Evolutionary conservation across 2,888 invertebrate genomes (phyloP).

Genomic region (Sialis lutaria): DNA sequence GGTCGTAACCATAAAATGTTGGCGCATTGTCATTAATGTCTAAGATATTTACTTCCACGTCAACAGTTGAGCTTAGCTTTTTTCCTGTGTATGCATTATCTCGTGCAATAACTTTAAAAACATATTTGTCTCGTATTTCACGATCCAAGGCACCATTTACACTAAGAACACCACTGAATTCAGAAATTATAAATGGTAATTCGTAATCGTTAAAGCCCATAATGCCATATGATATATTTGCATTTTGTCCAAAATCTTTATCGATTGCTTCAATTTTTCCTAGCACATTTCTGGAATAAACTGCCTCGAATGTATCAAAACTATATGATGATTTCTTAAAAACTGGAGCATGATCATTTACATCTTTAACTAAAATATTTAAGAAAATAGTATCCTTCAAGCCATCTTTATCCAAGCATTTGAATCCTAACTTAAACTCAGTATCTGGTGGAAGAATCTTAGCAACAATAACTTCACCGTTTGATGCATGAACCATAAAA

Average conservation of each 20-base stretch:
- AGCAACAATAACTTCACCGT: slow-evolving; percentile 59
- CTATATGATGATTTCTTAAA: slow-evolving; percentile 71
- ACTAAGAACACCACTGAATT: slow-evolving; percentile 46
- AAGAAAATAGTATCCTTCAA: slow-evolving; percentile 51
- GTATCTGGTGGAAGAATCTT: slow-evolving; percentile 55
- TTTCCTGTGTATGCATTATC: slow-evolving; percentile 20
- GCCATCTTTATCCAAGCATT: slow-evolving; percentile 60
- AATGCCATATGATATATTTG: slow-evolving; percentile 56
- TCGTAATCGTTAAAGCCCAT: slow-evolving; percentile 25
- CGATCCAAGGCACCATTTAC: slow-evolving; percentile 63
- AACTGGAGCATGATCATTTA: slow-evolving; percentile 70
- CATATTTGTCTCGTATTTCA: slow-evolving; percentile 50
- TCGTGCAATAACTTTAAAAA: slow-evolving; percentile 49
- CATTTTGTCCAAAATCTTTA: slow-evolving; percentile 63
- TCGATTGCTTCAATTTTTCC: slow-evolving; percentile 66
- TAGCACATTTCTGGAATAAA: slow-evolving; percentile 48
- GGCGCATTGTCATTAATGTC: slow-evolving; percentile 77
- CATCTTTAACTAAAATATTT: slow-evolving; percentile 55
- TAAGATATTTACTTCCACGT: slow-evolving; percentile 62
- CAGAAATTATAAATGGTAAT: slow-evolving; percentile 54
- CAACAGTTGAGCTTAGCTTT: slow-evolving; percentile 51
- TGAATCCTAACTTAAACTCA: slow-evolving; percentile 55
- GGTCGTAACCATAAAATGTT: slow-evolving; percentile 60
- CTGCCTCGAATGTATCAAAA: slow-evolving; percentile 66
- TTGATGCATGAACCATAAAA: slow-evolving; percentile 57